These are phyloP conservation scores for Tiphia femorata DNA, from an alignment of 2,888 invertebrate species.

Conservation along the genomic window DNA sequence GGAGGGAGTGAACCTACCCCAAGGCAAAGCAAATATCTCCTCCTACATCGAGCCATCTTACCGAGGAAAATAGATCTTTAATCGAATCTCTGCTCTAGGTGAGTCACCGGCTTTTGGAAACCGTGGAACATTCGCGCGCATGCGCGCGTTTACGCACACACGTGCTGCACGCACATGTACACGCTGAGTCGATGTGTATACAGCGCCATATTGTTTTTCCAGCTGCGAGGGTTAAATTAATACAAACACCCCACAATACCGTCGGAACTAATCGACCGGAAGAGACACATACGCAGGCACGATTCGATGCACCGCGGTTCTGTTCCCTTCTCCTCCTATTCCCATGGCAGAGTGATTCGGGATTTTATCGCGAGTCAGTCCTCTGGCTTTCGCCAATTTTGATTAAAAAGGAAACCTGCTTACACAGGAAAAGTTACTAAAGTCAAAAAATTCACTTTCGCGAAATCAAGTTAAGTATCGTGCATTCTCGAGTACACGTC, in stretches of 20 bases:
- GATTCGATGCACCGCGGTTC: background rate
- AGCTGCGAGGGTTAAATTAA: slow-evolving; percentile 19
- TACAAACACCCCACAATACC: slow-evolving; percentile 14
- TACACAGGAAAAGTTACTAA: no score
- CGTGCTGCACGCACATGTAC: background rate
- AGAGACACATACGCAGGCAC: slow-evolving; percentile 9
- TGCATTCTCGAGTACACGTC: no score
- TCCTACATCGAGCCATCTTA: slow-evolving; percentile 35
- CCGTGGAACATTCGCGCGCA: no score
- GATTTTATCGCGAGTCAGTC: no score
- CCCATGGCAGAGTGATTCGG: no score
- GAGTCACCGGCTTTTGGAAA: slow-evolving; percentile 20
- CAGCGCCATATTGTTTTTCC: background rate
- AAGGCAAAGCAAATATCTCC: slow-evolving; percentile 51
- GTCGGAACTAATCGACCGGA: slow-evolving; percentile 22
- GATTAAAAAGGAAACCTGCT: no score
- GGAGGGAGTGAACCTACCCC: slow-evolving; percentile 53
- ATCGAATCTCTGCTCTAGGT: slow-evolving; percentile 37
- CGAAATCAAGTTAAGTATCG: no score
- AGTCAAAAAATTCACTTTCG: no score
- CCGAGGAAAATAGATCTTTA: slow-evolving; percentile 44
- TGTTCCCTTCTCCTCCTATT: no score
- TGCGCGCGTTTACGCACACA: background rate
- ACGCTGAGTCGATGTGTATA: background rate
- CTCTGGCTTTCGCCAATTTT: no score